These are phyloP conservation scores for Drosophila fuyamai DNA, from an alignment of 1,140 invertebrate species.

Conservation along the genomic window DNA sequence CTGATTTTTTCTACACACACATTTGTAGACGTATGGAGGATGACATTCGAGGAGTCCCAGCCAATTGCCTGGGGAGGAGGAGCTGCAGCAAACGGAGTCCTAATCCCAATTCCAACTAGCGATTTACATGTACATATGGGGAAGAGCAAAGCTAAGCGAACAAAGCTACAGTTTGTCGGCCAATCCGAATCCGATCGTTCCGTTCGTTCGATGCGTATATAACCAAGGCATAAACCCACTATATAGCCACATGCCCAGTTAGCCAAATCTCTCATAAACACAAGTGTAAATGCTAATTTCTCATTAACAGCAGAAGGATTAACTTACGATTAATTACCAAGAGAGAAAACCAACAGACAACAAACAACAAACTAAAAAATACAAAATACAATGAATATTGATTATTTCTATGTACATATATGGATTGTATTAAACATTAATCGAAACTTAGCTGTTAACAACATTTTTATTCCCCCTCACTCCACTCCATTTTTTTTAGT, in stretches of 20 bases:
- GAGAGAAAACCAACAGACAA: slow-evolving; percentile 36
- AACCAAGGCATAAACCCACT: slow-evolving; percentile 10
- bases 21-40: slow-evolving; percentile 13
- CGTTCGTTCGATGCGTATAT: slow-evolving; percentile 27
- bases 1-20: slow-evolving; percentile 82
- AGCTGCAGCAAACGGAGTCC: slow-evolving; percentile 20
- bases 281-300: slow-evolving; percentile 13
- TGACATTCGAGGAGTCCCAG: slow-evolving; percentile 17
- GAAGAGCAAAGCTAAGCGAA: slow-evolving; percentile 25
- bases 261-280: slow-evolving; percentile 49
- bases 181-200: slow-evolving; percentile 27
- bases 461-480: slow-evolving; percentile 17
- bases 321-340: slow-evolving; percentile 1
- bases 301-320: slow-evolving; percentile 8
- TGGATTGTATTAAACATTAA: slow-evolving; percentile 35
- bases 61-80: slow-evolving; percentile 10
- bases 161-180: slow-evolving; percentile 28
- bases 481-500: slow-evolving; percentile 54
- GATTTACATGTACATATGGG: slow-evolving; percentile 39
- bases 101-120: slow-evolving; percentile 23
- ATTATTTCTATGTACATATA: slow-evolving; percentile 52
- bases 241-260: slow-evolving; percentile 38
- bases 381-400: slow-evolving; percentile 30
- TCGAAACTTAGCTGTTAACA: slow-evolving; percentile 32
- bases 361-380: slow-evolving; percentile 4